Evolutionary conservation across 2,113 vertebrate species (phyloP).

Genomic region (Chionodraco myersi): DNA sequence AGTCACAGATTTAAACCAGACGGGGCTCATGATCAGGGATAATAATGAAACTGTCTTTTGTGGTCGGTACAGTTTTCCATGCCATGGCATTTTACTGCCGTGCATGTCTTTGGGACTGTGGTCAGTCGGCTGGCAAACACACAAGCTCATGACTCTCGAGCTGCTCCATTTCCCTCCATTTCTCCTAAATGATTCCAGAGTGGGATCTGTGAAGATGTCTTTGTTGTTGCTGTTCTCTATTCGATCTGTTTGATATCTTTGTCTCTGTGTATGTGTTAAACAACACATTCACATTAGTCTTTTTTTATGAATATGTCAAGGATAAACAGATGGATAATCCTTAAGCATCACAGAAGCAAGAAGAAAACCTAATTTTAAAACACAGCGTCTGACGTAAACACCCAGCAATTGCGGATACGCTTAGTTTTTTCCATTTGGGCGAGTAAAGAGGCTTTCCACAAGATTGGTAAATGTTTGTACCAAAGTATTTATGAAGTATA

Average conservation of each 20-base stretch:
- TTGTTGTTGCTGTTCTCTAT: background rate
- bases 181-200: constrained; percentile 60
- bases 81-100: constrained; percentile 70
- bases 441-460: too few species aligned
- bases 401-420: too few species aligned
- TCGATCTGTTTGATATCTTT: background rate
- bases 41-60: constrained; percentile 76
- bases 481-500: too few species aligned
- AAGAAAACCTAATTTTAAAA: too few species aligned
- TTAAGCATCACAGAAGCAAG: background rate
- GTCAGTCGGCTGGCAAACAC: constrained; percentile 64
- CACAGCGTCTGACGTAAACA: too few species aligned
- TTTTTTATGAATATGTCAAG: too few species aligned
- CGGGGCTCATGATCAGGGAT: constrained; percentile 66
- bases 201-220: constrained; percentile 13
- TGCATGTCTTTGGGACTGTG: constrained; percentile 75
- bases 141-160: constrained; percentile 64
- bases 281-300: background rate
- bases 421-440: too few species aligned
- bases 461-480: too few species aligned
- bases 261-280: background rate
- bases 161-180: constrained; percentile 60
- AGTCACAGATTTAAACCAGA: constrained; percentile 70
- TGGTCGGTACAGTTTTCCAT: constrained; percentile 73
- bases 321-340: background rate